These are phyloP conservation scores for Alauda arvensis DNA, from an alignment of 2,797 vertebrate species.

Conservation along the genomic window DNA sequence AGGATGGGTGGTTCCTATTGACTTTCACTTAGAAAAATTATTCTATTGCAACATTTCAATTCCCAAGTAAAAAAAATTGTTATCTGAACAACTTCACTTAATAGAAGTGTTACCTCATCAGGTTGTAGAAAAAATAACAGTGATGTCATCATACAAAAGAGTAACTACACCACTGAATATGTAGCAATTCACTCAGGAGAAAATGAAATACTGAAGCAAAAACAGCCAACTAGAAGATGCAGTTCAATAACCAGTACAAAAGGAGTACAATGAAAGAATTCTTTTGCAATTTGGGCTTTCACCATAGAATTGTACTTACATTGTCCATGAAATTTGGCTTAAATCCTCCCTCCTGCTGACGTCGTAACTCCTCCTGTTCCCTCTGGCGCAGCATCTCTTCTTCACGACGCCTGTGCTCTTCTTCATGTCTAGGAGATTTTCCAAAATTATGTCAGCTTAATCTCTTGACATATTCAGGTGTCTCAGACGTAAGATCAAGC, in stretches of 20 bases:
- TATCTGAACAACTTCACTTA: not conserved
- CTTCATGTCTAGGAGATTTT: conserved; percentile 83
- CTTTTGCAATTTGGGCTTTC: not conserved
- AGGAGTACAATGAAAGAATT: not conserved
- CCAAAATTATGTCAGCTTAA: not conserved
- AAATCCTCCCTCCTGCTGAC: conserved; percentile 87
- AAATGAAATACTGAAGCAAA: not conserved
- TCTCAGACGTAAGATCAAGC: not conserved
- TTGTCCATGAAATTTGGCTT: conserved; percentile 90
- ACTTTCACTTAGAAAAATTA: not conserved
- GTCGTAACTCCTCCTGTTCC: conserved; percentile 88
- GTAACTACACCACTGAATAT: not conserved
- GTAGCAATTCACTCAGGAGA: not conserved
- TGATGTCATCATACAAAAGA: not conserved
- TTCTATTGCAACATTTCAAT: not conserved
- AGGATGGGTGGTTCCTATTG: not conserved
- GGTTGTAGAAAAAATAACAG: not conserved
- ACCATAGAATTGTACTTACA: conserved; percentile 78
- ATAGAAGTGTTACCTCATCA: not conserved
- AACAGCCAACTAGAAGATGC: not conserved
- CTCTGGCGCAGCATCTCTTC: conserved; percentile 90
- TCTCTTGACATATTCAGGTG: not conserved
- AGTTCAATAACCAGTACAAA: not conserved
- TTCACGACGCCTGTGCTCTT: conserved; percentile 89
- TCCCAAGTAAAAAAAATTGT: not conserved